phyloP scores from a whole-genome alignment of 2,797 vertebrate genomes.

The Nyctibius grandis region DNA sequence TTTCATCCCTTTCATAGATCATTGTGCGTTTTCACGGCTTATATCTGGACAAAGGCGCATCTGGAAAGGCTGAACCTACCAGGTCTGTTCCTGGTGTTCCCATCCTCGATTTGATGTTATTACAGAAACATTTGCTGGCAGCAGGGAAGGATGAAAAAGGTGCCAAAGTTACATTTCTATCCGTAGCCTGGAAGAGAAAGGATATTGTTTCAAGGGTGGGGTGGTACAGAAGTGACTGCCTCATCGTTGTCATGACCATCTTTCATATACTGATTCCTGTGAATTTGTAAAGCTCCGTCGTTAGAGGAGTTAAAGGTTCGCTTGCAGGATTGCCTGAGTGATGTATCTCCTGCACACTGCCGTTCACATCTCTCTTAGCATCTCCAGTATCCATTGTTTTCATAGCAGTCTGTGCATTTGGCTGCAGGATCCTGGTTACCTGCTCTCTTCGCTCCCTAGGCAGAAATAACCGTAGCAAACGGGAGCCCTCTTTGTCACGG shows the following conservation, averaged over 20 bases:
- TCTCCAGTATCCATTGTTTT: neutral
- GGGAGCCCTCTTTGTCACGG: neutral
- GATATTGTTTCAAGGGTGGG: neutral
- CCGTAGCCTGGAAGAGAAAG: neutral
- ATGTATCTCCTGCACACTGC: neutral
- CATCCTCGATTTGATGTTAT: neutral
- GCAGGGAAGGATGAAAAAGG: neutral
- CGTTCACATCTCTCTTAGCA: neutral
- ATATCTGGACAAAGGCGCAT: neutral
- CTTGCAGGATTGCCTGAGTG: neutral
- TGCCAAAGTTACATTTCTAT: neutral
- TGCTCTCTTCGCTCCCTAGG: neutral
- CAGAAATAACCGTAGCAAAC: neutral
- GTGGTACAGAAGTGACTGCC: neutral
- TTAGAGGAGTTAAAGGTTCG: neutral
- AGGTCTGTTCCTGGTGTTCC: neutral
- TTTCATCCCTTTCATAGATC: neutral
- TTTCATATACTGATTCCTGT: neutral
- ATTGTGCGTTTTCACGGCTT: neutral
- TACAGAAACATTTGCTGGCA: neutral
- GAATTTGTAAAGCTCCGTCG: neutral
- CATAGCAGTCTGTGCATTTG: neutral
- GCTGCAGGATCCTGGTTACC: neutral
- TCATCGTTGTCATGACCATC: neutral
- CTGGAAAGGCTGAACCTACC: neutral